Evolutionary conservation across 2,888 invertebrate genomes (phyloP), one percentile per base, ranked within the genome.

Genomic region (Drosophila cognata): DNA sequence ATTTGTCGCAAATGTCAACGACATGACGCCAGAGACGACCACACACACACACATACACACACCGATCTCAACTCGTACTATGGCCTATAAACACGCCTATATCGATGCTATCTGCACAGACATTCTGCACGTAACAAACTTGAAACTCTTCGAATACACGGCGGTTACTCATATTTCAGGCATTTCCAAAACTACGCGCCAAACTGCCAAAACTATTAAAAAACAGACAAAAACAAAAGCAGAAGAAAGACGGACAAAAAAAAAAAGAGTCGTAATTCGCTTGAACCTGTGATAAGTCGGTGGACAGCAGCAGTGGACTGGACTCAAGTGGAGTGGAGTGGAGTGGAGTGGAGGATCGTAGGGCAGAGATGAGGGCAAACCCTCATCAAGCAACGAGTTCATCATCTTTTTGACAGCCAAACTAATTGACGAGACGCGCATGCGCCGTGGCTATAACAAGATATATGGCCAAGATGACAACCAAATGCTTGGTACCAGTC

Each of bases 351-450:
- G 55, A 48, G 61, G 63, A 53, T 70, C 70, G 64, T 70, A 65
- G 77, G 58, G 59, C 79, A 52, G 75, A 43, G 75, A 66, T 51
- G 71, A 51, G 60, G 38, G n/a, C 53, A 69, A 85, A 91, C 91
- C 91, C 91, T 91, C 92, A 91, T 91, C 91, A 91, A 91, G 87
- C 89, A 88, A 89, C 88, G 78, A 88, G 90, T 90, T 91, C 91
- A 89, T 90, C 91, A 91, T 91, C 91, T 91, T 91, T 91, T 81
- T 92, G 91, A 92, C 91, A 92, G 91, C 91, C 90, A 91, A 88
- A 84, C 92, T 91, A 92, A 91, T 91, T 92, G 91, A 91, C 89
- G 84, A 91, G 90, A 91, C 88, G 89, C 84, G 82, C 86, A 76
- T 81, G 86, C 79, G 81, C 77, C 90, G 79, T 68, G 85, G 77